A percentile compares a stretch with the other conserved stretches of the same genome.
These are phyloP conservation scores for Athripsodes cinereus DNA, from an alignment of 2,888 invertebrate genomes.

Conservation along the genomic window DNA sequence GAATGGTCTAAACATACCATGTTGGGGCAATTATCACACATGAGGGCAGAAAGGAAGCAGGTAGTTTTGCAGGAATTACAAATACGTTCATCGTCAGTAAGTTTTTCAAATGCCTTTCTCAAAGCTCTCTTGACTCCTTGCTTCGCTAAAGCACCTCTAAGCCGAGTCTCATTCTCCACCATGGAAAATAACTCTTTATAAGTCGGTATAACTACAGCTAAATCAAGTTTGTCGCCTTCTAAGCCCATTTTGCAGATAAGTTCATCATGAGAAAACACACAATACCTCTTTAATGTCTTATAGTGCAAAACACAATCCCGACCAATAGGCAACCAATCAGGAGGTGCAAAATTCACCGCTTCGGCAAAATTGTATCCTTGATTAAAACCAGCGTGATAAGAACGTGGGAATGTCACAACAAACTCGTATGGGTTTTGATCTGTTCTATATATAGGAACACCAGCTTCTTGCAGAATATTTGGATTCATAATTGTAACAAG, in stretches of 20 bases:
- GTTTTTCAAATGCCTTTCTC: constrained; percentile 60
- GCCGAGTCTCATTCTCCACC: constrained; percentile 46
- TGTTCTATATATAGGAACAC: constrained; percentile 54
- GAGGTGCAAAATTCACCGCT: constrained; percentile 78
- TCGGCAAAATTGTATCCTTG: constrained; percentile 80
- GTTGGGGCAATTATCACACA: constrained; percentile 51
- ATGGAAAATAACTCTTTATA: constrained; percentile 61
- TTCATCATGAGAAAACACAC: constrained; percentile 78
- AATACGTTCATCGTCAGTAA: constrained; percentile 66
- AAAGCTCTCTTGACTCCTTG: constrained; percentile 54
- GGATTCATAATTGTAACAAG: constrained; percentile 76
- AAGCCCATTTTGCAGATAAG: constrained; percentile 70
- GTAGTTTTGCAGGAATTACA: constrained; percentile 72
- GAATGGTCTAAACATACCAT: constrained; percentile 65
- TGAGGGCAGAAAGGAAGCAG: constrained; percentile 66
- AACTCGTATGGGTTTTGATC: constrained; percentile 77
- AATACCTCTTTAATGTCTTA: constrained; percentile 60
- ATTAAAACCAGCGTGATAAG: constrained; percentile 78
- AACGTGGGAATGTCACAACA: constrained; percentile 72
- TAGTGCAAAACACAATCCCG: constrained; percentile 66
- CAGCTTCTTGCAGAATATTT: constrained; percentile 58
- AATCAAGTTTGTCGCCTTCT: constrained; percentile 58
- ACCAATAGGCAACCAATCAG: constrained; percentile 71
- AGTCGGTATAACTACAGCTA: constrained; percentile 60
- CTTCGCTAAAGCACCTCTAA: constrained; percentile 39